phyloP scores from a whole-genome alignment of 2,797 vertebrate genomes.

The Nasua narica region DNA sequence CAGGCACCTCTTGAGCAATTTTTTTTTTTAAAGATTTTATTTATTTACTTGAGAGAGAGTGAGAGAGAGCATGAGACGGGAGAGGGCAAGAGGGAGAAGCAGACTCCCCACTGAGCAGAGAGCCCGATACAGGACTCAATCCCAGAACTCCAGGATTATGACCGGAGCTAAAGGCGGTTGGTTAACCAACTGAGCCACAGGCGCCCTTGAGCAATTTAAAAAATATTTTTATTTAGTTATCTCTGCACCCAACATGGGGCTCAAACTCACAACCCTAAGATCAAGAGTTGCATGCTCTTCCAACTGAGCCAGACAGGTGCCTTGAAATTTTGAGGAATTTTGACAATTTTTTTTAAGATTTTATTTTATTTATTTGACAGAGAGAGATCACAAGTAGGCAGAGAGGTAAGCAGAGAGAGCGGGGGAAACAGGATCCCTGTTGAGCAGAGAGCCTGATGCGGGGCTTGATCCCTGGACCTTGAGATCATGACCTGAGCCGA shows the following conservation, averaged over 20 bases:
- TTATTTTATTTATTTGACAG: no score
- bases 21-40: not conserved
- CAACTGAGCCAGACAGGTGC: not conserved
- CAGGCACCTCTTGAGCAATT: not conserved
- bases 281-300: not conserved
- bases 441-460: no score
- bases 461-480: no score
- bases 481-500: no score
- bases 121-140: not conserved
- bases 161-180: not conserved
- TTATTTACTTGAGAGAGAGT: not conserved
- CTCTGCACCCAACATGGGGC: not conserved
- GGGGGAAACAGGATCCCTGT: no score
- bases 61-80: not conserved
- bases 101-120: not conserved
- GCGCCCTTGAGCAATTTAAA: not conserved
- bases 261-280: not conserved
- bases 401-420: no score
- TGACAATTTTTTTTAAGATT: no score
- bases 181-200: not conserved
- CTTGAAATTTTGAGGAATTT: not conserved
- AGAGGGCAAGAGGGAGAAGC: not conserved
- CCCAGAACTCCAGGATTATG: not conserved
- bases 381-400: no score
- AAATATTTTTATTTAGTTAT: not conserved